phyloP scores from a whole-genome alignment of 2,797 vertebrate species.

The Dromococcyx pavoninus region DNA sequence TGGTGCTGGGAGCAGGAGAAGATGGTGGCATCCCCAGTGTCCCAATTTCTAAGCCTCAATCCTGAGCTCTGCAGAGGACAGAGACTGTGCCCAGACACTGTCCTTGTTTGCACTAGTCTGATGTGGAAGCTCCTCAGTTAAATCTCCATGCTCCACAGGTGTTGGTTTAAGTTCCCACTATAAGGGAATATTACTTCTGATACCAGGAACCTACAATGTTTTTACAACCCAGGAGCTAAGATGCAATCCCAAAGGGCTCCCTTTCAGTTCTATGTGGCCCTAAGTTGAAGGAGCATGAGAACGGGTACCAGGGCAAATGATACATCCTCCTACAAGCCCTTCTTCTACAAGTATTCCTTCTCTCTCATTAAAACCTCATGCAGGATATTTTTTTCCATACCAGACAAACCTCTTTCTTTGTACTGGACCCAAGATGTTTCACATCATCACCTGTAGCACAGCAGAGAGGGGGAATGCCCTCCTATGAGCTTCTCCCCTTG shows the following conservation, averaged over 20 bases:
- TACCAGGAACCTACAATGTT: not conserved
- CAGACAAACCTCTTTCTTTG: not conserved
- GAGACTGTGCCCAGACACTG: not conserved
- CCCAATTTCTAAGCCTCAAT: conserved; percentile 31
- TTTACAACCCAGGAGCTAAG: not conserved
- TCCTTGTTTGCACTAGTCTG: not conserved
- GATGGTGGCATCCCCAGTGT: not conserved
- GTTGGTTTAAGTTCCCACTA: not conserved
- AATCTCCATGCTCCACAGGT: not conserved
- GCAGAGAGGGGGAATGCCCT: not conserved
- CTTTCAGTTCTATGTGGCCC: not conserved
- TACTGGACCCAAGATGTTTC: not conserved
- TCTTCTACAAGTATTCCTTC: not conserved
- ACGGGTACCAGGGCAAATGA: not conserved
- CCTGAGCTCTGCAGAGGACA: not conserved
- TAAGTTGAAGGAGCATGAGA: not conserved
- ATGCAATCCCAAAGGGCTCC: not conserved
- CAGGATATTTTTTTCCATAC: not conserved
- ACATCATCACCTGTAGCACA: not conserved
- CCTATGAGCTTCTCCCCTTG: not conserved
- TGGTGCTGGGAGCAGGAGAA: conserved; percentile 3
- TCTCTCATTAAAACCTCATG: not conserved
- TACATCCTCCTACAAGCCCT: not conserved
- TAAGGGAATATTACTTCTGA: not conserved
- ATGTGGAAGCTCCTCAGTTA: not conserved